Percentiles rank a stretch among this genome's conserved stretches.
Evolutionary conservation across 1,140 invertebrate species (phyloP).

Genomic region (Drosophila ficusphila): DNA sequence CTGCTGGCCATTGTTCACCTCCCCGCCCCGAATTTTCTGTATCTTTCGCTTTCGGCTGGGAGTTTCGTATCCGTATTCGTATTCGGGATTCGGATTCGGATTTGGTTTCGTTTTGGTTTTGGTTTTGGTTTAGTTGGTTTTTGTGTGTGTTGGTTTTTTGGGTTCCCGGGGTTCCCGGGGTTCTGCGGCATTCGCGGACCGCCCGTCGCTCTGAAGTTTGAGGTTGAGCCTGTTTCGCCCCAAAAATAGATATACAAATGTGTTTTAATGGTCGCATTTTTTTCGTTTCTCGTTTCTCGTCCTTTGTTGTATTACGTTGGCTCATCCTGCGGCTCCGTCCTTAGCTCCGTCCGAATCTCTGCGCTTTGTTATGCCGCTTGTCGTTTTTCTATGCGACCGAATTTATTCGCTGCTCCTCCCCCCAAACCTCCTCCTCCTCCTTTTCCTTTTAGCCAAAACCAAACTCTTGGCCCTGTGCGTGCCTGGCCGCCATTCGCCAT

Average conservation of each 20-base stretch:
- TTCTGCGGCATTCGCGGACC: constrained; percentile 43
- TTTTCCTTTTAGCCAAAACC: constrained; percentile 10
- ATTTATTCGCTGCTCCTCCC: constrained; percentile 68
- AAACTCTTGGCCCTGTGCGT: constrained; percentile 59
- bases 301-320: constrained; percentile 45
- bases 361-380: constrained; percentile 80
- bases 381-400: constrained; percentile 80
- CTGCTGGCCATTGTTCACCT: constrained; percentile 22
- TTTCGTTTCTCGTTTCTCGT: constrained; percentile 40
- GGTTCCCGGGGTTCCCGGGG: constrained; percentile 21
- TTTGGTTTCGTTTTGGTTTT: constrained; percentile 18
- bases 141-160: constrained; percentile 22
- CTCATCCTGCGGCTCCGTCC: constrained; percentile 15
- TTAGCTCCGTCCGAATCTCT: constrained; percentile 54
- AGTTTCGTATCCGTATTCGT: too few relatives aligned
- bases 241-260: constrained; percentile 82
- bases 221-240: constrained; percentile 57
- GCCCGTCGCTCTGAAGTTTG: constrained; percentile 45
- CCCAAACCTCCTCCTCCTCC: too few relatives aligned
- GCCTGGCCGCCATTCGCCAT: constrained; percentile 72
- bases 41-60: constrained; percentile 19
- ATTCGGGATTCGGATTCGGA: background rate
- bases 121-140: background rate
- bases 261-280: constrained; percentile 80
- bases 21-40: constrained; percentile 10